A percentile compares a stretch with the other conserved stretches of the same genome.
Evolutionary conservation across 1,140 invertebrate species (phyloP).

Genomic region (Diorhabda carinulata): DNA sequence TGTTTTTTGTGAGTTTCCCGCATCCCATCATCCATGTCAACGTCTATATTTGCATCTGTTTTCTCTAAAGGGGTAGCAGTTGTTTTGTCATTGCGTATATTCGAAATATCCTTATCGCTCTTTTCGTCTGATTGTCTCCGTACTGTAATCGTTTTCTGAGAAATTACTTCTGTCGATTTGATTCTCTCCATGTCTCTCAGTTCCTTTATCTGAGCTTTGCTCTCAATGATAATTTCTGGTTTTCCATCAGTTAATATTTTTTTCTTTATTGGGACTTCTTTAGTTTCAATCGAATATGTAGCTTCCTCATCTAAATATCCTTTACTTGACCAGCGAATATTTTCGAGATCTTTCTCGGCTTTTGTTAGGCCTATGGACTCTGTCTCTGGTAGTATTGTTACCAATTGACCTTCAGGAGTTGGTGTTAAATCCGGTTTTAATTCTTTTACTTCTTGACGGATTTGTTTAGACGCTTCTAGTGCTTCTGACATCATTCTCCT

Average conservation of each 20-base stretch:
- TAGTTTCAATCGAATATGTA: neutral
- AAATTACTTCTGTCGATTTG: constrained; percentile 6
- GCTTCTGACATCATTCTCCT: constrained; percentile 51
- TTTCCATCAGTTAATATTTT: neutral
- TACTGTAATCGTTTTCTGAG: constrained; percentile 3
- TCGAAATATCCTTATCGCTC: too few species aligned
- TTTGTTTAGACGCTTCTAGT: constrained; percentile 51
- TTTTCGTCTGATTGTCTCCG: neutral
- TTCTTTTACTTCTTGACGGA: constrained; percentile 53
- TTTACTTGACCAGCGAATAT: constrained; percentile 3
- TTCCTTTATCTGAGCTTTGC: neutral
- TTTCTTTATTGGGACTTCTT: neutral
- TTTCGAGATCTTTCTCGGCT: constrained; percentile 15
- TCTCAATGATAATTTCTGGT: constrained; percentile 4
- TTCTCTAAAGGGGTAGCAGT: too few species aligned
- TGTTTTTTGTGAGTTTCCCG: too few species aligned
- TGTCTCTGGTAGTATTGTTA: constrained; percentile 35
- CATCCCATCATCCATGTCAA: too few species aligned
- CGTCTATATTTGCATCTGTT: too few species aligned
- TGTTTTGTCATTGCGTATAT: too few species aligned
- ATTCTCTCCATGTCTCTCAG: constrained; percentile 2
- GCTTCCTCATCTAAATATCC: neutral
- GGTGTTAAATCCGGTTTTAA: constrained; percentile 53
- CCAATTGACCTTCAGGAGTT: constrained; percentile 49
- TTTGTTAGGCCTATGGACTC: constrained; percentile 14